Evolutionary conservation across 2,888 invertebrate genomes (phyloP).

Genomic region (Nycteola revayana): DNA sequence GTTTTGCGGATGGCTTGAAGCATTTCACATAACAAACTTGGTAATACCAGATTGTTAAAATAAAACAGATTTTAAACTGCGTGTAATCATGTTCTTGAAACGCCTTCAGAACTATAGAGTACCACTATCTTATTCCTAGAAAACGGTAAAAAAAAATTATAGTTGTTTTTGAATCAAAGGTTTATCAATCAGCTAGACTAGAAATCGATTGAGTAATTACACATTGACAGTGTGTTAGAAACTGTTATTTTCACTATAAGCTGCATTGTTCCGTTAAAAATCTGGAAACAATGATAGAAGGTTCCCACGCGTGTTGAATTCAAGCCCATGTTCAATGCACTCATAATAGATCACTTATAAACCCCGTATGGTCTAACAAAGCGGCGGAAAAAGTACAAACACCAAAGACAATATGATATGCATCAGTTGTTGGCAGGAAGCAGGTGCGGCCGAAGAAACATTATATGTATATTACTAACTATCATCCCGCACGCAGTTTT

Average conservation of each 20-base stretch:
- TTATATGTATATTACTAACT: constrained; percentile 19
- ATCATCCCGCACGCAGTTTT: too few relatives aligned
- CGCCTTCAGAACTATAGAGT: background rate
- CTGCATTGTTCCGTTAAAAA: constrained; percentile 20
- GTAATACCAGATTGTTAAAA: constrained; percentile 47
- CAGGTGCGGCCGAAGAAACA: constrained; percentile 45
- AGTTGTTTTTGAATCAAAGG: too few relatives aligned
- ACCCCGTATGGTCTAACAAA: constrained; percentile 38
- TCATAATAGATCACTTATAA: constrained; percentile 26
- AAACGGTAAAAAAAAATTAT: too few relatives aligned
- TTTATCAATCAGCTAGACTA: too few relatives aligned
- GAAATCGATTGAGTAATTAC: constrained; percentile 19
- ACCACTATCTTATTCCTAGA: too few relatives aligned
- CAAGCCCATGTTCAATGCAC: constrained; percentile 25
- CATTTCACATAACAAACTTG: constrained; percentile 56
- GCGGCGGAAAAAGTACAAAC: constrained; percentile 50
- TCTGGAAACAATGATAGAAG: constrained; percentile 21
- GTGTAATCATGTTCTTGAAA: constrained; percentile 12
- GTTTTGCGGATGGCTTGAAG: constrained; percentile 53
- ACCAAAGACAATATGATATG: constrained; percentile 52
- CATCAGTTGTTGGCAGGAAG: constrained; percentile 50
- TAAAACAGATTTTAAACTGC: constrained; percentile 20
- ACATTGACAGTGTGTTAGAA: constrained; percentile 24
- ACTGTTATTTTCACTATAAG: constrained; percentile 19
- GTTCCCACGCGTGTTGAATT: constrained; percentile 24